Percentiles rank a stretch among this genome's conserved stretches.
phyloP scores from a whole-genome alignment of 2,113 vertebrate species.

The Burhinus oedicnemus region DNA sequence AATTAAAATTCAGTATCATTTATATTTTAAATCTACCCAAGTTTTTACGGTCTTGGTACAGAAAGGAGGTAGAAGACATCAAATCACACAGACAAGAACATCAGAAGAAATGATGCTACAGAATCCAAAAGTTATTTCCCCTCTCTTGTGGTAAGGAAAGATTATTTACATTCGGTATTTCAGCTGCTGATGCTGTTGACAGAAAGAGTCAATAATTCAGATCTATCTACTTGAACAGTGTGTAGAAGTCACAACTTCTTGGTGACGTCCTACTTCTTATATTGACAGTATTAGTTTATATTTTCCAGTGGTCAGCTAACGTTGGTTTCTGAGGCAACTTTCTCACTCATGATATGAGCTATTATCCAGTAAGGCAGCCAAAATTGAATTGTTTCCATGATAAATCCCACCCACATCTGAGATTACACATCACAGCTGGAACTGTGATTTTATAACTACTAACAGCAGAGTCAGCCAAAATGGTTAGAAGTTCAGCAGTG shows the following conservation, averaged over 20 bases:
- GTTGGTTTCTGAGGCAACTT: neutral
- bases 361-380: neutral
- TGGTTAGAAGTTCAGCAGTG: neutral
- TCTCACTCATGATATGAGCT: neutral
- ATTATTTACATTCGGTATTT: neutral
- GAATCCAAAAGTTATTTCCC: neutral
- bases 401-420: neutral
- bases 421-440: neutral
- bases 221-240: neutral
- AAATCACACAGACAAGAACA: neutral
- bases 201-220: neutral
- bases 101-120: neutral
- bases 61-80: neutral
- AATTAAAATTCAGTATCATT: neutral
- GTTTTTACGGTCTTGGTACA: neutral
- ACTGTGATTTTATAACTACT: neutral
- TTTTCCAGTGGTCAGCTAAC: neutral
- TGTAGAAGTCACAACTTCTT: neutral
- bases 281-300: neutral
- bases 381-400: conserved; percentile 17
- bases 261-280: neutral
- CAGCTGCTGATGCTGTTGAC: neutral
- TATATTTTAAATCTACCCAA: neutral
- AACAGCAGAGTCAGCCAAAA: neutral
- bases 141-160: neutral